phyloP scores from a whole-genome alignment of 2,797 vertebrate genomes.

The Spheniscus humboldti region DNA sequence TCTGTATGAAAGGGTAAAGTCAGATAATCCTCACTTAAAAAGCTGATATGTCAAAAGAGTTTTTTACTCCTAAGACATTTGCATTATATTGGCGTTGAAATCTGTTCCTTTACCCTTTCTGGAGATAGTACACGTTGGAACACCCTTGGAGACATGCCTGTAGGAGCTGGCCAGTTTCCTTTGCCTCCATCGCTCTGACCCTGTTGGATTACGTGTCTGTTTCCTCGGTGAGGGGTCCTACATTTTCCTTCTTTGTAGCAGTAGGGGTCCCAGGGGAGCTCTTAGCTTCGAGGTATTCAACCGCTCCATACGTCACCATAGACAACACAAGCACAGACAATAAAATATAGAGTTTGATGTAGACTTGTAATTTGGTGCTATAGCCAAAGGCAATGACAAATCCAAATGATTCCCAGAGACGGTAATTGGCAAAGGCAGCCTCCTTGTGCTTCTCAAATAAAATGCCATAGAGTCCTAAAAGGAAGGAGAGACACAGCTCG shows the following conservation, averaged over 20 bases:
- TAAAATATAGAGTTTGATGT: slow-evolving; percentile 85
- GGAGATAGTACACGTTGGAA: not conserved
- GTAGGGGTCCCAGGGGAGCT: not conserved
- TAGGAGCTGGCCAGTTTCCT: not conserved
- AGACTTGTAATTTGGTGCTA: slow-evolving; percentile 85
- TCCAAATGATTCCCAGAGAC: slow-evolving; percentile 92
- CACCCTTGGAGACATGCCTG: not conserved
- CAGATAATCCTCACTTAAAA: not conserved
- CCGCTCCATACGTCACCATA: slow-evolving; percentile 73
- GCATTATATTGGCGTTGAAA: not conserved
- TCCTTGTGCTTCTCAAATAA: slow-evolving; percentile 88
- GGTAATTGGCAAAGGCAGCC: slow-evolving; percentile 92
- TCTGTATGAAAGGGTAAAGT: not conserved
- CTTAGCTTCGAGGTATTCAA: slow-evolving; percentile 79
- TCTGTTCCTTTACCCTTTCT: not conserved
- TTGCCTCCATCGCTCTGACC: not conserved
- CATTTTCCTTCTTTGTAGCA: not conserved
- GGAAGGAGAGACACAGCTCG: not conserved
- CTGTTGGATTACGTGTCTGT: not conserved
- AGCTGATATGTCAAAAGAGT: not conserved
- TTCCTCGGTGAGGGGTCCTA: not conserved
- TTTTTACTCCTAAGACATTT: not conserved
- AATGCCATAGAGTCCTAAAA: slow-evolving; percentile 85
- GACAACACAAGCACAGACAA: slow-evolving; percentile 75
- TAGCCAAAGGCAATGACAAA: slow-evolving; percentile 90